Percentiles rank a stretch among this genome's conserved stretches.
phyloP scores from a whole-genome alignment of 2,797 vertebrate genomes.

The Scolopax bukidnonensis region DNA sequence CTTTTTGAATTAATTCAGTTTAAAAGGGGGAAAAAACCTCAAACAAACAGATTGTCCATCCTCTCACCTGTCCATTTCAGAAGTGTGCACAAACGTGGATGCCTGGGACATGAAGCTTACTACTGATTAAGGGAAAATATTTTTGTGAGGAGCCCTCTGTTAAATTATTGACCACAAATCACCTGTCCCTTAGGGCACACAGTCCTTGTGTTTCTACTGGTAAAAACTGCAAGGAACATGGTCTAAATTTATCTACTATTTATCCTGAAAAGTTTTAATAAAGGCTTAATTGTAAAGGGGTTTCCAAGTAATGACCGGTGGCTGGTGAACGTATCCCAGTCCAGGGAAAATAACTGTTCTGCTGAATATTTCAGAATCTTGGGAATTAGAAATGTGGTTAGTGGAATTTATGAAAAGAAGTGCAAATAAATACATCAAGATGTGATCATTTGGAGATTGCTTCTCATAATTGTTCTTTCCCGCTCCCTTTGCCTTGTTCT shows the following conservation, averaged over 20 bases:
- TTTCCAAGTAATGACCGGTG: background rate
- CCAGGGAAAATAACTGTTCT: background rate
- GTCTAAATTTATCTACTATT: conserved; percentile 1
- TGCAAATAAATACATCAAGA: background rate
- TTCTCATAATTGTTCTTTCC: background rate
- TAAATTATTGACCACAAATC: background rate
- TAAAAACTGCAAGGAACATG: background rate
- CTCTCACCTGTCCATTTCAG: background rate
- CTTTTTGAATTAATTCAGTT: background rate
- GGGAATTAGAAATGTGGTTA: background rate
- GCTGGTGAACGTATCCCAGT: background rate
- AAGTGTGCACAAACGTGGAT: background rate
- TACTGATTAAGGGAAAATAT: background rate
- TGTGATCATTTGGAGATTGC: background rate
- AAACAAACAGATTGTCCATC: background rate
- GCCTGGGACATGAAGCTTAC: background rate
- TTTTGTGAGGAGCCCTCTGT: background rate
- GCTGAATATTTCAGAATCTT: background rate
- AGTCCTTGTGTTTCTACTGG: background rate
- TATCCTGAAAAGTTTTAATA: conserved; percentile 20
- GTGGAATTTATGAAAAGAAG: background rate
- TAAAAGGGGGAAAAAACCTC: background rate
- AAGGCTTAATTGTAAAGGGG: background rate
- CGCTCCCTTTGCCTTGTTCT: background rate
- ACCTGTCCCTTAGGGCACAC: background rate